Conservation (phyloP, 2,797 vertebrate genomes). For the Calcarius lapponicus region DNA sequence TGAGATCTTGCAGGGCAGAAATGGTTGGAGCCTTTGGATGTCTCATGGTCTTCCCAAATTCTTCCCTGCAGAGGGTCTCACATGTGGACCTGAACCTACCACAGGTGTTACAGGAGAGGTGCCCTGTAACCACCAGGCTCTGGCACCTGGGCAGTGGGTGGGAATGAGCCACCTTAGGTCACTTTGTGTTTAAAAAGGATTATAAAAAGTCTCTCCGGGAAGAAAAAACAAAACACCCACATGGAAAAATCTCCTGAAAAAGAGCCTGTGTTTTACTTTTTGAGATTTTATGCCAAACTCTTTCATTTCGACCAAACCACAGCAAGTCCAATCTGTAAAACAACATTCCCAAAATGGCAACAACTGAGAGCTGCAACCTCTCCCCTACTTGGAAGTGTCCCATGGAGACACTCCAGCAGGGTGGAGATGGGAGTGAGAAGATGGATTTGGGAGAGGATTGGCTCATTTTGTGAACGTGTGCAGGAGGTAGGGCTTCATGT, state of each 20-base stretch:
- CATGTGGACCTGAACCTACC: neutral
- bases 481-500: slow-evolving; percentile 33
- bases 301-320: slow-evolving; percentile 53
- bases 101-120: neutral
- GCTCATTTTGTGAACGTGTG: slow-evolving; percentile 14
- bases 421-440: slow-evolving; percentile 29
- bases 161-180: neutral
- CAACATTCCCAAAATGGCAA: slow-evolving; percentile 62
- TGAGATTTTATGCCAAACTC: slow-evolving; percentile 46
- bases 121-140: neutral
- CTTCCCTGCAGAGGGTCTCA: neutral
- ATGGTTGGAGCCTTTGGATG: neutral
- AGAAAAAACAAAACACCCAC: neutral
- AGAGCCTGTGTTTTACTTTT: slow-evolving; percentile 36
- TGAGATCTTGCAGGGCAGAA: neutral
- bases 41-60: neutral
- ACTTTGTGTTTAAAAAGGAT: neutral
- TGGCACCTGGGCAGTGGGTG: neutral
- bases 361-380: slow-evolving; percentile 62
- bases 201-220: neutral
- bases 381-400: slow-evolving; percentile 70
- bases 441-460: slow-evolving; percentile 25
- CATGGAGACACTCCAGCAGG: slow-evolving; percentile 41
- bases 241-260: slow-evolving; percentile 37
- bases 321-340: slow-evolving; percentile 49